A percentile compares a stretch with the other conserved stretches of the same genome.
Conservation (phyloP, 2,113 vertebrate species). For the Protobothrops flavoviridis region DNA sequence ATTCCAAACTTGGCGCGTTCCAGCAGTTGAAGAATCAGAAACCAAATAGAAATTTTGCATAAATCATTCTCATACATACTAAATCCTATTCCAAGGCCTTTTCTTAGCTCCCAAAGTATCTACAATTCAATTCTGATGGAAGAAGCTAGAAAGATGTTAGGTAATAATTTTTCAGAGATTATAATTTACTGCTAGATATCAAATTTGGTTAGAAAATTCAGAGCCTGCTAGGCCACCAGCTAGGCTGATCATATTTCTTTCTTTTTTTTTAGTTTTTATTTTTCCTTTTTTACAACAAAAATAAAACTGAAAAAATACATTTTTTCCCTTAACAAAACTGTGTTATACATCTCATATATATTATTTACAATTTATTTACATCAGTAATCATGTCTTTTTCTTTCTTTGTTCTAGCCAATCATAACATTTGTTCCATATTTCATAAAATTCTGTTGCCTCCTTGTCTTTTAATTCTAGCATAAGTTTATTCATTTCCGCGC, state of each 20-base stretch:
- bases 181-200: not conserved
- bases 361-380: too few species aligned
- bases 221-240: not conserved
- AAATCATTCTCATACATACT: not conserved
- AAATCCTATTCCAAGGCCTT: not conserved
- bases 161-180: not conserved
- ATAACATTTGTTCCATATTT: too few species aligned
- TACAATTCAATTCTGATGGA: not conserved
- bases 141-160: not conserved
- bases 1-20: not conserved
- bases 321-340: too few species aligned
- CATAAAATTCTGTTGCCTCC: too few species aligned
- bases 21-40: not conserved
- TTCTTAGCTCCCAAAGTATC: not conserved
- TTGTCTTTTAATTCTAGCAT: too few species aligned
- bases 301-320: too few species aligned
- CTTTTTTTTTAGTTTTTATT: too few species aligned
- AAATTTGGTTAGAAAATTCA: not conserved
- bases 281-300: too few species aligned
- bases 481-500: too few species aligned
- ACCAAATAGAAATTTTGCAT: not conserved
- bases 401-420: too few species aligned
- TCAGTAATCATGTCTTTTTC: too few species aligned
- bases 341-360: too few species aligned
- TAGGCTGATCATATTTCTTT: not conserved